Evolutionary conservation across 1,140 invertebrate species (phyloP), one percentile per base, ranked within the genome.

Genomic region (Drosophila sechellia): DNA sequence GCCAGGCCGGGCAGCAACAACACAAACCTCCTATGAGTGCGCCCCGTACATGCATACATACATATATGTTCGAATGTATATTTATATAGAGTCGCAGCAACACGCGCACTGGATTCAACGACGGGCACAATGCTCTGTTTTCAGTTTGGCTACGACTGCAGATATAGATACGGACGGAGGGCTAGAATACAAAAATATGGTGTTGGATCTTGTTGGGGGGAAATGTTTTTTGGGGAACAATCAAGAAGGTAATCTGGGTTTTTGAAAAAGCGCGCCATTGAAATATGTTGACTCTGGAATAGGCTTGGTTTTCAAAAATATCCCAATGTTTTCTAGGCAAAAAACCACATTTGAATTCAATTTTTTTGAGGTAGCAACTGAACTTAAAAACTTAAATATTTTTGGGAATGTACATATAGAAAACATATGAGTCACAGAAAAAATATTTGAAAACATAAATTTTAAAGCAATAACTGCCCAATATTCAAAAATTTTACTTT

Each of bases 101-200:
- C 81, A 86, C 81, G 83, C 81, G 74, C 84, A 81, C 83, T 87
- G 83, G 83, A 87, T 76, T 68, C 75, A 76, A 68, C 70, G 57
- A 59, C 79, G 57, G 54, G 50, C 49, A 55, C 54, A 52, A 56
- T 73, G 69, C 56, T 53, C 56, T 40, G 43, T 20, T 25, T 46
- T 20, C 22, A 10, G 42, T 50, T 37, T 66, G 52, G 48, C 43
- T 27, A 34, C 17, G 59, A 22, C 46, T 31, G 48, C 12, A 70
- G 57, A 74, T 69, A 72, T 53, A 48, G 77, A 57, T 61, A 71
- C 46, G 43, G 75, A 75, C 37, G 49, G 64, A 20, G 5, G 34
- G 54, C 25, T 4, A 48, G 40, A 73, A 45, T 45, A 49, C 48
- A 49, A 39, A 54, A 49, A 42, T 22, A 15, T 31, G 37, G 25